Conservation (phyloP, 1,140 invertebrate species). For the Drosophila erecta region DNA sequence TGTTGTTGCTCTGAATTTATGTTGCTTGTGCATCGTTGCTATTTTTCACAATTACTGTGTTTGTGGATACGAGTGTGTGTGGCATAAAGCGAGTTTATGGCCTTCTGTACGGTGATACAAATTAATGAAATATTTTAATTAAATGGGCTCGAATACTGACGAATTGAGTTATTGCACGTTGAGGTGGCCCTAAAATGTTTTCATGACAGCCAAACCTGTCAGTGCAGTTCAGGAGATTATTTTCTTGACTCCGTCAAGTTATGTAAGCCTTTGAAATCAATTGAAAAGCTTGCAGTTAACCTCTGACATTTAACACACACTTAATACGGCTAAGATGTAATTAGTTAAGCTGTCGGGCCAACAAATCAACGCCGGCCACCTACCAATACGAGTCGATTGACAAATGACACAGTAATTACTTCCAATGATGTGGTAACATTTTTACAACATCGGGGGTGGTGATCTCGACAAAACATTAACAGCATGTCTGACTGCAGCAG, state of each 20-base stretch:
- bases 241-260: slow-evolving; percentile 1
- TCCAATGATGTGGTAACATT: slow-evolving; percentile 65
- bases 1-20: slow-evolving; percentile 38
- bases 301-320: slow-evolving; percentile 24
- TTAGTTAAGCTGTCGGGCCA: slow-evolving; percentile 29
- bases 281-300: slow-evolving; percentile 6
- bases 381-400: slow-evolving; percentile 67
- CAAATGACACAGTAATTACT: slow-evolving; percentile 72
- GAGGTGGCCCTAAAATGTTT: background rate
- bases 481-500: slow-evolving; percentile 50
- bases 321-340: slow-evolving; percentile 28
- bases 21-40: slow-evolving; percentile 20
- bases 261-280: slow-evolving; percentile 12
- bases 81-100: slow-evolving; percentile 8
- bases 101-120: slow-evolving; percentile 6
- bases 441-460: slow-evolving; percentile 31
- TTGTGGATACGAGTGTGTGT: background rate
- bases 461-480: slow-evolving; percentile 37
- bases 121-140: slow-evolving; percentile 66
- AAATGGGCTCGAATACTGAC: slow-evolving; percentile 22
- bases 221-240: slow-evolving; percentile 4
- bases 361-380: slow-evolving; percentile 30
- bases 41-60: slow-evolving; percentile 40
- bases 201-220: background rate
- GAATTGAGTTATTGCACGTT: slow-evolving; percentile 31